These are phyloP conservation scores for Cryptophagus acutangulus DNA, from an alignment of 2,888 invertebrate genomes.

Conservation along the genomic window DNA sequence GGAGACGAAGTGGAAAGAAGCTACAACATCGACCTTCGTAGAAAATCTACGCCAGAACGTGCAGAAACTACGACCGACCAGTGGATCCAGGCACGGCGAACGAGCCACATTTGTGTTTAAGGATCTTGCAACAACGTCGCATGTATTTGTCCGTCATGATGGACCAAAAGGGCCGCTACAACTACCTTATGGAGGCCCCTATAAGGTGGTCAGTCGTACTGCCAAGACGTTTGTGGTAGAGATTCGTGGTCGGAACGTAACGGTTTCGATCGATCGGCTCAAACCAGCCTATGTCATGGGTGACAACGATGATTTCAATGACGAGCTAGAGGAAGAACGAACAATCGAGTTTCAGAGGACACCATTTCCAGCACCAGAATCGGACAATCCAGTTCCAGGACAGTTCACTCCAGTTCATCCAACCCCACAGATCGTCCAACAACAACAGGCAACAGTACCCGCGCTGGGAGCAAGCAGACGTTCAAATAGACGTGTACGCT, in stretches of 20 bases:
- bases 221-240: slow-evolving; percentile 18
- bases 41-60: slow-evolving; percentile 10
- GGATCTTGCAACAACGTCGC: slow-evolving; percentile 16
- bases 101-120: slow-evolving; percentile 14
- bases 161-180: slow-evolving; percentile 22
- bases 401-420: too few species aligned
- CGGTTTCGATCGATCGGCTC: slow-evolving; percentile 24
- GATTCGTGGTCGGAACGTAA: slow-evolving; percentile 12
- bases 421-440: too few species aligned
- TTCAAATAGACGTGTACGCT: too few species aligned
- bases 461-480: too few species aligned
- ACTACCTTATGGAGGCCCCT: slow-evolving; percentile 26
- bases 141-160: slow-evolving; percentile 29
- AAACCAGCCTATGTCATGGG: slow-evolving; percentile 22
- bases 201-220: slow-evolving; percentile 15
- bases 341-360: too few species aligned
- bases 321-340: too few species aligned
- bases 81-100: slow-evolving; percentile 8
- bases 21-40: slow-evolving; percentile 3
- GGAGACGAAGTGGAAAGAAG: not conserved
- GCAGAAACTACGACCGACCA: slow-evolving; percentile 9
- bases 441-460: too few species aligned
- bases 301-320: too few species aligned
- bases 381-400: too few species aligned
- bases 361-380: too few species aligned